phyloP scores from a whole-genome alignment of 92 coral and sea anemone genomes.

The Zoanthus sociatus region DNA sequence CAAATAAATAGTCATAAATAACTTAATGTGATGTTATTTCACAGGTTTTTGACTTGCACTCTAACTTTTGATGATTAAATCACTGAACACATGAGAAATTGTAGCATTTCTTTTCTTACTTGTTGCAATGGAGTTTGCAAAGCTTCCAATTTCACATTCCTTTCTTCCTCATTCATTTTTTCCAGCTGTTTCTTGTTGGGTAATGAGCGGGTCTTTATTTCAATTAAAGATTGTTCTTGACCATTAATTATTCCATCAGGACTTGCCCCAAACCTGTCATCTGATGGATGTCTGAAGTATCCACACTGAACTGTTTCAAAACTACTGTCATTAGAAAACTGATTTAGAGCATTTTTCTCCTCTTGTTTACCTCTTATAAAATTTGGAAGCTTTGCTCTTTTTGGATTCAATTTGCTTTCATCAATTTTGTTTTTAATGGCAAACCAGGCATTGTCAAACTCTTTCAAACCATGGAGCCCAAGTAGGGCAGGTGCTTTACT shows the following conservation, averaged over 20 bases:
- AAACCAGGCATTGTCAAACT: conserved; percentile 65
- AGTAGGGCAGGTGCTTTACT: conserved; percentile 67
- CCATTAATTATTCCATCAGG: conserved; percentile 48
- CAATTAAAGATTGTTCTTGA: not conserved
- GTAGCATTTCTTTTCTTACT: not conserved
- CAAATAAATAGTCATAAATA: too few relatives aligned
- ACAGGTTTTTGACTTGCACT: too few relatives aligned
- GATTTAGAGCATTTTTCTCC: conserved; percentile 35
- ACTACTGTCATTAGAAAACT: conserved; percentile 36
- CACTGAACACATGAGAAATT: too few relatives aligned
- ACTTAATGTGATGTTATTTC: too few relatives aligned
- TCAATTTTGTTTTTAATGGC: conserved; percentile 59
- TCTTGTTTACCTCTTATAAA: conserved; percentile 52
- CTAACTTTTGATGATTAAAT: too few relatives aligned
- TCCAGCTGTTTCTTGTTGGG: conserved; percentile 50
- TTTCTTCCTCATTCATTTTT: conserved; percentile 41
- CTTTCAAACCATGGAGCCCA: conserved; percentile 47
- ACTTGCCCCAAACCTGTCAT: conserved; percentile 52
- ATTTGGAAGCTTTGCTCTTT: conserved; percentile 29
- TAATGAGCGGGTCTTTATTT: conserved; percentile 35
- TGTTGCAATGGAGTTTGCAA: conserved; percentile 51
- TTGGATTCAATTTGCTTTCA: conserved; percentile 38
- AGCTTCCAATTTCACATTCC: conserved; percentile 50
- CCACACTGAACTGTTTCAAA: conserved; percentile 42
- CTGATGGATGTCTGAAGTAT: conserved; percentile 45